Base-by-base conservation (phyloP, 2,888 invertebrate genomes). In the Eustalomyia histrio region DNA sequence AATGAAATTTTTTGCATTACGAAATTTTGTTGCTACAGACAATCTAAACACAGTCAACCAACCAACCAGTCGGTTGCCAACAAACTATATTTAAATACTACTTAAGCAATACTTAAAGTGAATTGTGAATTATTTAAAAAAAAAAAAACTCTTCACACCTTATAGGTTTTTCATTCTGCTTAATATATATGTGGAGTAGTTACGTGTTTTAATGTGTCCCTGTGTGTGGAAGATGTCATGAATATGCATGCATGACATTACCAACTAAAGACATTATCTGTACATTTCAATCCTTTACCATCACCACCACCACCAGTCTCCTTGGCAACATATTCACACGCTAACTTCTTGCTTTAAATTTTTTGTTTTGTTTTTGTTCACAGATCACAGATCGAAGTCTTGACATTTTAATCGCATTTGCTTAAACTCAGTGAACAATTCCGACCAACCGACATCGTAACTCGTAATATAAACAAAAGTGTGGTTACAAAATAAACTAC, bases 341-440 rank as follows among this genome's bases (percentile, higher is more conserved):
- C 83, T 76, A 57, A 63, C 7, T 60, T 55, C 61, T 24, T 60
- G 5, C 60, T 60, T 67, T 58, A 17, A 55, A 9, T 61, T 57
- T 39, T 35, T 85, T 84, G 80, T 86, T 86, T 85, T 85, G 84
- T 85, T 69, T 78, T 76, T 75, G 72, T 79, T 79, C 75, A 80
- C 78, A 80, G 83, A 81, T 83, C 78, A 79, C 78, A 80, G 82
- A 83, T 85, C 84, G 87, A 87, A 87, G 88, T 86, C 87, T 85
- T 85, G 89, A 89, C 89, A 89, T 88, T 88, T 89, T 88, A 88
- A 88, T 88, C 88, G 88, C 88, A 89, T 88, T 88, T 88, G 87
- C 89, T 87, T 84, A 89, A 87, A 88, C 87, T 87, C 88, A 89
- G 83, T 89, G 88, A 89, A 85, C 89, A 89, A 88, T 88, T 88